These are phyloP conservation scores for Conus canariensis DNA, from an alignment of 2,888 invertebrate species.

Conservation along the genomic window DNA sequence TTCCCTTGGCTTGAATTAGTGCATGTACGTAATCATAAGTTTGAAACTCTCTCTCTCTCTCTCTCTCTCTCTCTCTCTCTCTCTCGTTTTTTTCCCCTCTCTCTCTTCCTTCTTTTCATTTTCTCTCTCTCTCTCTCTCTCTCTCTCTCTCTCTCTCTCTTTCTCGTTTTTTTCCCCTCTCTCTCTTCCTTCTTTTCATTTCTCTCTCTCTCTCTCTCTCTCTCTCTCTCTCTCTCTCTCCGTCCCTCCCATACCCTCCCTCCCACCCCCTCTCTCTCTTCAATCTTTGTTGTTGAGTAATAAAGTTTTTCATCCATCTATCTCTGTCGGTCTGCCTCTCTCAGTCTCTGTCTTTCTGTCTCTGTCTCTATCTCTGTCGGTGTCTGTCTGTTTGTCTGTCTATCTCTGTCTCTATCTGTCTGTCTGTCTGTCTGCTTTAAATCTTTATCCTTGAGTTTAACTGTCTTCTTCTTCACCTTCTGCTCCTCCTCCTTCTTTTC, in stretches of 20 bases:
- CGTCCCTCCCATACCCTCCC: no score
- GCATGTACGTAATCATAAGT: no score
- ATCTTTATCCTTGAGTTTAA: no score
- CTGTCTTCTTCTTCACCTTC: neutral
- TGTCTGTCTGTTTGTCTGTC: no score
- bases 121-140: neutral
- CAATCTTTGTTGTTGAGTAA: no score
- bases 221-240: no score
- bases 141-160: conserved; percentile 38
- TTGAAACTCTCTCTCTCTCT: neutral
- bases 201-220: neutral
- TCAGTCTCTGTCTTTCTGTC: no score
- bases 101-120: neutral
- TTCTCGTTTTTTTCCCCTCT: neutral
- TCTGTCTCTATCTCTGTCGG: no score
- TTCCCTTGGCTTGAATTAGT: no score
- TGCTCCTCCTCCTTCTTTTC: neutral
- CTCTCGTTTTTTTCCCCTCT: neutral
- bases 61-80: neutral
- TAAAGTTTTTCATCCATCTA: no score
- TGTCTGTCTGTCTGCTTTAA: neutral
- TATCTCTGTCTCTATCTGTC: neutral
- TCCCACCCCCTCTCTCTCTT: no score
- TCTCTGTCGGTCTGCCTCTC: no score
- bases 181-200: neutral